Percentiles rank a stretch among this genome's conserved stretches.
These are phyloP conservation scores for Holothuria leucospilota DNA, from an alignment of 53 echinoderm and acorn worm species.

Conservation along the genomic window DNA sequence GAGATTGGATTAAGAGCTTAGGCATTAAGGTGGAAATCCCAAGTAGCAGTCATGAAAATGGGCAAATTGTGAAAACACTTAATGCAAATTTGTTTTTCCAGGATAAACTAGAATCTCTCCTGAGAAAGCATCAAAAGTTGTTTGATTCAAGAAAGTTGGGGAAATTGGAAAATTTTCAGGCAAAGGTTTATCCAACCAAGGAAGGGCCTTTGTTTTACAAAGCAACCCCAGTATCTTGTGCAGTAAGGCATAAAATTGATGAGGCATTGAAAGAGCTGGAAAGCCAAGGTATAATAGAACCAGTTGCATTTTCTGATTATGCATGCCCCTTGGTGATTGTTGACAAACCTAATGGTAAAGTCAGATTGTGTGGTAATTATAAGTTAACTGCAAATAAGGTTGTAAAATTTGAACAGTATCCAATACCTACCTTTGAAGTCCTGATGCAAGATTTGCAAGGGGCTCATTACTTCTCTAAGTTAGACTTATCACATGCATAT, in stretches of 20 bases:
- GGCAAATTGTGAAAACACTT: neutral
- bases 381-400: conserved; percentile 62
- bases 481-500: too few relatives aligned
- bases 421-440: conserved; percentile 48
- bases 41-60: too few relatives aligned
- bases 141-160: conserved; percentile 30
- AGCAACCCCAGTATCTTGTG: conserved; percentile 56
- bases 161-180: conserved; percentile 25
- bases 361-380: conserved; percentile 67
- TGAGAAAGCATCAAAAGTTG: conserved; percentile 3
- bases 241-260: conserved; percentile 43
- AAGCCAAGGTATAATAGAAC: too few relatives aligned
- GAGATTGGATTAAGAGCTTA: too few relatives aligned
- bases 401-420: too few relatives aligned
- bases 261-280: too few relatives aligned
- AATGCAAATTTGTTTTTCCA: neutral
- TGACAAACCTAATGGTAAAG: conserved; percentile 46
- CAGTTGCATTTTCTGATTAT: too few relatives aligned
- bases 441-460: conserved; percentile 53
- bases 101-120: neutral
- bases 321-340: conserved; percentile 51
- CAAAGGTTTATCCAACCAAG: conserved; percentile 25
- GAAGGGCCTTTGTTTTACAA: conserved; percentile 46
- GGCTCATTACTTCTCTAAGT: conserved; percentile 37
- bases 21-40: too few relatives aligned